Conservation (phyloP, 1,140 invertebrate genomes). For the Apis dorsata region DNA sequence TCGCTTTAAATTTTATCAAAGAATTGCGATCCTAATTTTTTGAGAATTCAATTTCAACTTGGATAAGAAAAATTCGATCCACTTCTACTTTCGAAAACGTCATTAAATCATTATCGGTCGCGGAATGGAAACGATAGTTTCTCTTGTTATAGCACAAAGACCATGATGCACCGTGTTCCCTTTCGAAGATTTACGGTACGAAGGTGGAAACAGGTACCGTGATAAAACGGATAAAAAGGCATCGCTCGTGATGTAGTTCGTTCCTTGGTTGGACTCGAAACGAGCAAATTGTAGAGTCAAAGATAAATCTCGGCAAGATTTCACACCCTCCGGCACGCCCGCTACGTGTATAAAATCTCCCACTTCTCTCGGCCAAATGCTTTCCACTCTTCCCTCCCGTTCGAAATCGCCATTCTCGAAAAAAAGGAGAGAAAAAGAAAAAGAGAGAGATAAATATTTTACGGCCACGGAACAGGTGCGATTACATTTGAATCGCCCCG, state of each 20-base stretch:
- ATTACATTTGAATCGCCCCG: background rate
- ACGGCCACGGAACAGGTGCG: background rate
- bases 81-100: background rate
- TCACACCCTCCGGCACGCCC: constrained; percentile 64
- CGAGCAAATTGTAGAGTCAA: constrained; percentile 66
- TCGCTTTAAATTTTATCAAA: too few relatives aligned
- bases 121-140: constrained; percentile 17
- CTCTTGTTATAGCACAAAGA: constrained; percentile 9
- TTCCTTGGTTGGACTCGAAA: constrained; percentile 42
- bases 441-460: too few relatives aligned
- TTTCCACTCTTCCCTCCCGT: background rate
- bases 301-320: constrained; percentile 69
- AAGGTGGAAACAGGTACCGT: constrained; percentile 13
- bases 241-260: constrained; percentile 13
- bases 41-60: too few relatives aligned
- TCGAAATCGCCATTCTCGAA: background rate
- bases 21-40: too few relatives aligned
- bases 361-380: background rate
- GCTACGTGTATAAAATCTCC: background rate
- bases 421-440: too few relatives aligned
- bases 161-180: constrained; percentile 1
- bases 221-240: constrained; percentile 17
- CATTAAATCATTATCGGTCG: background rate
- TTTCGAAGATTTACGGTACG: constrained; percentile 38
- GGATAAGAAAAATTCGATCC: background rate